Base-by-base conservation (phyloP, 1,140 invertebrate species). In the Drosophila rufa region DNA sequence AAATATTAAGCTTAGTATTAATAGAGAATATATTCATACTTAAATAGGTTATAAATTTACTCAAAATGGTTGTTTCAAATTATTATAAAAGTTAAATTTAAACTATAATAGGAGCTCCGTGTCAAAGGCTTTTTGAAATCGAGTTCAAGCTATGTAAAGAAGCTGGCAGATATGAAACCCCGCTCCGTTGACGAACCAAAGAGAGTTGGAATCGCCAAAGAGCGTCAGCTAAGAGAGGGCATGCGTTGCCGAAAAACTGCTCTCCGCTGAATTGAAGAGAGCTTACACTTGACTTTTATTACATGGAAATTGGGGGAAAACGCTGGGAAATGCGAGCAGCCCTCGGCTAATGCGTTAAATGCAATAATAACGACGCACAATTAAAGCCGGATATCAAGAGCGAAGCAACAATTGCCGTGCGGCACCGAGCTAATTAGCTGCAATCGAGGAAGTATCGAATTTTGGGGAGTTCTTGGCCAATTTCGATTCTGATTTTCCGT, bases 341-440 rank as follows among this genome's bases (percentile, higher is more conserved):
- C 59, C 61, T 48, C 33, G 45, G 40, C 38, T 59, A 76, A 75
- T 42, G 50, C 46, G 60, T 68, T 59, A 51, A 75, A 69, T 89
- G 85, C 79, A 75, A 58, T 79, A 38, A 25, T 43, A 46, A 58
- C 43, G 25, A 60, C 40, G 51, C 65, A 75, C 67, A 89, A 90
- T 80, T 87, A 84, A 79, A 70, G 51, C 58, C 48, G 48, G 66
- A 71, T 62, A 71, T 68, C 47, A 68, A 79, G 59, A n/a, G 53
- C 15, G 66, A 25, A 65, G 50, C 43, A 69, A 68, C 78, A 81
- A 71, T 55, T 64, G 61, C 46, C 40, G 15, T 43, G 45, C 40
- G 47, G 51, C 43, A 45, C 45, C 42, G 62, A 33, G 50, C 73
- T 81, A 84, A 81, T 81, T 50, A 69, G 65, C 60, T 42, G 46